Evolutionary conservation across 2,888 invertebrate species (phyloP).

Genomic region (Eulithis testata): DNA sequence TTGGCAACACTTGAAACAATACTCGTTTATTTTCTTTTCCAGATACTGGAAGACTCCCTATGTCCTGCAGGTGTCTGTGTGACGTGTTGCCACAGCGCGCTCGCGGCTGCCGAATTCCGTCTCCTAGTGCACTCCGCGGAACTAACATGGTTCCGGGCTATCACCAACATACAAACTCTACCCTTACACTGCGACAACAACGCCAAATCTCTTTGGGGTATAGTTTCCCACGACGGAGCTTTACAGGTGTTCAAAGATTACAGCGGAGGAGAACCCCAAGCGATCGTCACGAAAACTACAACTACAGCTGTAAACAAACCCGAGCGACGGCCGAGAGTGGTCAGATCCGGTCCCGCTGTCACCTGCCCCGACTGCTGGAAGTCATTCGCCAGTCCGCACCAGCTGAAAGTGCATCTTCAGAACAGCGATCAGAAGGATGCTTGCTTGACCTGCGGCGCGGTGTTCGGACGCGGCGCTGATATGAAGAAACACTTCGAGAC

Average conservation of each 20-base stretch:
- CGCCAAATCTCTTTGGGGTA: slow-evolving; percentile 59
- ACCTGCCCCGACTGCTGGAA: slow-evolving; percentile 70
- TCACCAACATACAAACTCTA: neutral
- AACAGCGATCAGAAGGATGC: slow-evolving; percentile 75
- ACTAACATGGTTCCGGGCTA: slow-evolving; percentile 51
- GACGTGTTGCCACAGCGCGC: slow-evolving; percentile 60
- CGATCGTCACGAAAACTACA: too few species aligned
- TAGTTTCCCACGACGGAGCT: slow-evolving; percentile 59
- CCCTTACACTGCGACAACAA: neutral
- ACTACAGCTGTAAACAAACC: too few species aligned
- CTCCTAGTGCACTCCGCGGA: slow-evolving; percentile 57
- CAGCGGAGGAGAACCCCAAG: too few species aligned
- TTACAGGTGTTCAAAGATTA: slow-evolving; percentile 44
- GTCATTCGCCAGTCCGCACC: slow-evolving; percentile 63
- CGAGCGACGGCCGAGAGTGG: too few species aligned
- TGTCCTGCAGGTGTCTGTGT: slow-evolving; percentile 66
- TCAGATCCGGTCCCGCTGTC: slow-evolving; percentile 53
- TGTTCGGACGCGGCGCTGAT: slow-evolving; percentile 57
- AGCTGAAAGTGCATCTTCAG: slow-evolving; percentile 64
- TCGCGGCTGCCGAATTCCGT: slow-evolving; percentile 68
- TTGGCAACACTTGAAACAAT: too few species aligned
- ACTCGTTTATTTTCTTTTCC: slow-evolving; percentile 45
- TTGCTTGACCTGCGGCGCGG: slow-evolving; percentile 62
- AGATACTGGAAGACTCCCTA: slow-evolving; percentile 63
- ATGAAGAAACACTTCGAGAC: slow-evolving; percentile 61